Conservation (phyloP, 2,888 invertebrate species). For the Chydorus sphaericus region DNA sequence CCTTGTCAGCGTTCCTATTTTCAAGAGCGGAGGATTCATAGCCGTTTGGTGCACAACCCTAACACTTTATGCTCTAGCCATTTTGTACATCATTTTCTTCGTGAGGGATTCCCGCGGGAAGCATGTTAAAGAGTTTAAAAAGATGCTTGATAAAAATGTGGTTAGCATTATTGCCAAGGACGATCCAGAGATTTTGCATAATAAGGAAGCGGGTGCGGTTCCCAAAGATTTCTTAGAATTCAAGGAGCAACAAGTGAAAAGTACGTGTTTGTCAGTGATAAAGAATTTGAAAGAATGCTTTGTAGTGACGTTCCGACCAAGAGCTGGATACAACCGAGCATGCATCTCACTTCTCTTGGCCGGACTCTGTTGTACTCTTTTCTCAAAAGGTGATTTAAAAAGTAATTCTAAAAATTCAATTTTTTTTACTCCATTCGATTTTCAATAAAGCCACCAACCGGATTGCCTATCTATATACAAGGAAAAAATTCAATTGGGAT, state of each 20-base stretch:
- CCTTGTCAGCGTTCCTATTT: not conserved
- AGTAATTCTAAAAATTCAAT: not conserved
- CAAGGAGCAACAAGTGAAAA: too few species aligned
- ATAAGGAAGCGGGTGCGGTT: too few species aligned
- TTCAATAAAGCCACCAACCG: not conserved
- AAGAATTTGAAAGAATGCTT: not conserved
- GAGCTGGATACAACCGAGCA: not conserved
- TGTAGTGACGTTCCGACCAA: not conserved
- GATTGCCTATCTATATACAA: constrained; percentile 8
- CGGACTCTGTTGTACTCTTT: not conserved
- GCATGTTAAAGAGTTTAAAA: too few species aligned
- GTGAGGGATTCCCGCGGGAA: not conserved
- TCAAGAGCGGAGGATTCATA: not conserved
- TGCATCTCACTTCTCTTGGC: not conserved
- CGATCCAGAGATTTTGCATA: too few species aligned
- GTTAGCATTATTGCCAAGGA: too few species aligned
- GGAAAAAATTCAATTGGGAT: constrained; percentile 12
- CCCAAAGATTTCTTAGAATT: too few species aligned
- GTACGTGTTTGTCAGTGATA: not conserved
- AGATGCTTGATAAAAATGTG: too few species aligned
- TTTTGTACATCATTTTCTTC: not conserved
- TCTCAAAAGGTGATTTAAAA: too few species aligned
- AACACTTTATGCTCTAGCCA: not conserved
- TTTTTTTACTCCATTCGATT: not conserved
- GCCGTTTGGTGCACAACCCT: not conserved